phyloP scores from a whole-genome alignment of 2,797 vertebrate genomes.

The Sebastes nivosus region DNA sequence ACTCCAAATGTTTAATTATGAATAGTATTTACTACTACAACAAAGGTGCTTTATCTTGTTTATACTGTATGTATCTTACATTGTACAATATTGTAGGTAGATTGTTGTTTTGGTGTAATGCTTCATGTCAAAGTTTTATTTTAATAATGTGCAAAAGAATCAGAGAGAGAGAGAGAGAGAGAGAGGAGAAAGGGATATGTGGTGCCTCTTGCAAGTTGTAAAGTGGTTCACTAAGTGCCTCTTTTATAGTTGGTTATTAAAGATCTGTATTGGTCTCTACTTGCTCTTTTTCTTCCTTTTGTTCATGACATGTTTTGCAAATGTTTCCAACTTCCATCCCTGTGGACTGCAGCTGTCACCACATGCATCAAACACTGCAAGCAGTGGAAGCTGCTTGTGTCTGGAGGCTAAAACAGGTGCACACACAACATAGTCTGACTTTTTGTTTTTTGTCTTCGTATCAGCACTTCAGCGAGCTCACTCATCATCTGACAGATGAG shows the following conservation, averaged over 20 bases:
- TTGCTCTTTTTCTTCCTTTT: constrained; percentile 65
- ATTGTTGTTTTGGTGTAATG: constrained; percentile 91
- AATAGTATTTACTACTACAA: constrained; percentile 85
- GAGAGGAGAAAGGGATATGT: constrained; percentile 84
- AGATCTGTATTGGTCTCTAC: constrained; percentile 81
- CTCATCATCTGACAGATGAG: constrained; percentile 56
- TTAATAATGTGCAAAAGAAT: constrained; percentile 93
- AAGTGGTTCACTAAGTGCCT: constrained; percentile 89
- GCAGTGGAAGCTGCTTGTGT: constrained; percentile 53
- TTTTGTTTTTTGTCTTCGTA: constrained; percentile 36
- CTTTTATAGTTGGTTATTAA: constrained; percentile 87
- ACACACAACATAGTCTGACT: constrained; percentile 64
- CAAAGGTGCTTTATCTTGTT: constrained; percentile 91
- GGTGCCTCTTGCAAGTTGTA: constrained; percentile 84
- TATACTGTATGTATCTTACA: constrained; percentile 89
- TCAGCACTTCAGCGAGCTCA: constrained; percentile 54
- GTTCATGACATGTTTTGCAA: constrained; percentile 62
- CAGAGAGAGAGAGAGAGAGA: constrained; percentile 83
- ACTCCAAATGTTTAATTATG: constrained; percentile 87
- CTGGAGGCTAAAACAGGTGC: constrained; percentile 74
- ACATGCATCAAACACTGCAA: constrained; percentile 62
- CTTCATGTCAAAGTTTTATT: constrained; percentile 93
- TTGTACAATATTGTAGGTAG: constrained; percentile 94
- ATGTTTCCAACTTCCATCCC: constrained; percentile 62
- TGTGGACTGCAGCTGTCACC: constrained; percentile 68